Evolutionary conservation across 2,113 vertebrate species (phyloP).

Genomic region (Nibea albiflora): DNA sequence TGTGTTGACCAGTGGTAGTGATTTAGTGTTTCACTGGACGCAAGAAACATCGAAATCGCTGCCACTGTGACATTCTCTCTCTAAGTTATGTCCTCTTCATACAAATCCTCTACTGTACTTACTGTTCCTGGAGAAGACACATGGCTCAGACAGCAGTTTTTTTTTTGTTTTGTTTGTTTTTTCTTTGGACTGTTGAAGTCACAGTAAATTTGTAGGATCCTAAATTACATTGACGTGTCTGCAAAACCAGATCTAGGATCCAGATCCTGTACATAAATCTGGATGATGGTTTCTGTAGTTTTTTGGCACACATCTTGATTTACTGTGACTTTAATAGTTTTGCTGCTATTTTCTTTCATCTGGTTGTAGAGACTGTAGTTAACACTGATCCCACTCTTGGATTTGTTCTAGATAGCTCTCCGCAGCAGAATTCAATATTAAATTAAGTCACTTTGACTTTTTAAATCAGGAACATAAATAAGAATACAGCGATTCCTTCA

Average conservation of each 20-base stretch:
- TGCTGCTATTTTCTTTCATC: background rate
- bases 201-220: background rate
- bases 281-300: background rate
- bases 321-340: background rate
- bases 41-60: background rate
- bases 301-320: slow-evolving; percentile 7
- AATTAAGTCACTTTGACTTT: background rate
- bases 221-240: slow-evolving; percentile 12
- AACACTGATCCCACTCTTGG: background rate
- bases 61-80: background rate
- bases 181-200: background rate
- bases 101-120: background rate
- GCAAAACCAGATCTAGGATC: background rate
- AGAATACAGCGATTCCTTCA: background rate
- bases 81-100: slow-evolving; percentile 10
- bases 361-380: background rate
- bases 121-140: slow-evolving; percentile 7
- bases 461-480: background rate
- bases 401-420: background rate
- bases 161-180: background rate
- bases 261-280: background rate
- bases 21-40: slow-evolving; percentile 18
- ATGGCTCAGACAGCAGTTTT: background rate
- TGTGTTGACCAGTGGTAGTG: background rate
- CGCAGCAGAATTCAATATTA: background rate